A percentile compares a stretch with the other conserved stretches of the same genome.
These are phyloP conservation scores for Protonibea diacanthus DNA, from an alignment of 2,797 vertebrate genomes.

Conservation along the genomic window DNA sequence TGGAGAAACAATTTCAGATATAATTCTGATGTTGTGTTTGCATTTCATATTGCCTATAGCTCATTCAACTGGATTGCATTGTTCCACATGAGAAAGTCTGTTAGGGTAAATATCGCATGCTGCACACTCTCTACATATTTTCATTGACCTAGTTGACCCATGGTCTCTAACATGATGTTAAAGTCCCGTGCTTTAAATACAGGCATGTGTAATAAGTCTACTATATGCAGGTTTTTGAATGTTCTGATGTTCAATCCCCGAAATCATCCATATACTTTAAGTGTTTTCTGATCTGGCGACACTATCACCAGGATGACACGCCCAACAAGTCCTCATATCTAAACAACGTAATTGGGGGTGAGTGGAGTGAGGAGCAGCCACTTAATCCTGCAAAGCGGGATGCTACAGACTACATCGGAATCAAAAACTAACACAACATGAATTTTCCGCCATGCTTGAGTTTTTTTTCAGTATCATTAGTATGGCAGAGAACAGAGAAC, in stretches of 20 bases:
- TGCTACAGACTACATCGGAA: background rate
- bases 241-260: background rate
- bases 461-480: no score
- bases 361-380: background rate
- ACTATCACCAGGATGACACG: background rate
- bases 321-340: background rate
- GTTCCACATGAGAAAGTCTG: constrained; percentile 27
- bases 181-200: background rate
- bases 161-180: constrained; percentile 11
- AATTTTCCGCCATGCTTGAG: no score
- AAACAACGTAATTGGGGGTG: background rate
- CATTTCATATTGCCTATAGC: constrained; percentile 29
- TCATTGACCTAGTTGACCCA: constrained; percentile 10
- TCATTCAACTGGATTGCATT: constrained; percentile 20
- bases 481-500: background rate
- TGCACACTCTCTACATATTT: constrained; percentile 7
- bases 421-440: background rate
- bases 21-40: constrained; percentile 46
- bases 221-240: background rate
- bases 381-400: background rate
- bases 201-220: background rate
- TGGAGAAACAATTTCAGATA: constrained; percentile 45
- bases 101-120: constrained; percentile 44
- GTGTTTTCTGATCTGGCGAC: background rate
- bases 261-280: background rate